phyloP scores from a whole-genome alignment of 2,888 invertebrate genomes.

The Stenichneumon culpator region DNA sequence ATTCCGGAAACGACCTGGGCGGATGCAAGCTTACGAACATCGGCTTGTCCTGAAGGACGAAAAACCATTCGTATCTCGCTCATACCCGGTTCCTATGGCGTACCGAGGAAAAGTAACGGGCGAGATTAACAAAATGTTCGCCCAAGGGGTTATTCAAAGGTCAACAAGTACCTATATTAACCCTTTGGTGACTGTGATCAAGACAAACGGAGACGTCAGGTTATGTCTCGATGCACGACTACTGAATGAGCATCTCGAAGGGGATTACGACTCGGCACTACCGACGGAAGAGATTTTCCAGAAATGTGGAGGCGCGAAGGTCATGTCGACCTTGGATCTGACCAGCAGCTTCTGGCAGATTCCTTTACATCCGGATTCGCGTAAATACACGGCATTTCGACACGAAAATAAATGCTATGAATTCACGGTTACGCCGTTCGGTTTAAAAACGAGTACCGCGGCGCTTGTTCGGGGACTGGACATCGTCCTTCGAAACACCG shows the following conservation, averaged over 20 bases:
- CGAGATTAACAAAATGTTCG: too few species aligned
- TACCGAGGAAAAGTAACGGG: too few species aligned
- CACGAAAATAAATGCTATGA: constrained; percentile 16
- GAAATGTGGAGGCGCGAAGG: too few species aligned
- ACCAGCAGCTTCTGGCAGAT: too few species aligned
- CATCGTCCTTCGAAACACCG: background rate
- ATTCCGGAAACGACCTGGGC: too few species aligned
- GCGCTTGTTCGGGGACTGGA: background rate
- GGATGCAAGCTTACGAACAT: too few species aligned
- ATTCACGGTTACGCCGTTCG: constrained; percentile 43
- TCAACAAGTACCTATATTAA: constrained; percentile 75
- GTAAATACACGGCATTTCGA: constrained; percentile 55
- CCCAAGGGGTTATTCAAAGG: constrained; percentile 72
- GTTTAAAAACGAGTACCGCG: constrained; percentile 48
- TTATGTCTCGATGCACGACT: constrained; percentile 41
- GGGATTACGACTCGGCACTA: background rate
- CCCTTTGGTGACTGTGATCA: constrained; percentile 57
- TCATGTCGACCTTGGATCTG: too few species aligned
- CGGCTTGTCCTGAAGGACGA: too few species aligned
- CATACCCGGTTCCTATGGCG: too few species aligned
- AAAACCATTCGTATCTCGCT: too few species aligned
- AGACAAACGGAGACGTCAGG: constrained; percentile 51
- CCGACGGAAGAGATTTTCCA: too few species aligned
- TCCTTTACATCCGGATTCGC: constrained; percentile 40
- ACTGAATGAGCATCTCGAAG: constrained; percentile 44